Evolutionary conservation across 1,140 invertebrate species (phyloP).

Genomic region (Drosophila littoralis): DNA sequence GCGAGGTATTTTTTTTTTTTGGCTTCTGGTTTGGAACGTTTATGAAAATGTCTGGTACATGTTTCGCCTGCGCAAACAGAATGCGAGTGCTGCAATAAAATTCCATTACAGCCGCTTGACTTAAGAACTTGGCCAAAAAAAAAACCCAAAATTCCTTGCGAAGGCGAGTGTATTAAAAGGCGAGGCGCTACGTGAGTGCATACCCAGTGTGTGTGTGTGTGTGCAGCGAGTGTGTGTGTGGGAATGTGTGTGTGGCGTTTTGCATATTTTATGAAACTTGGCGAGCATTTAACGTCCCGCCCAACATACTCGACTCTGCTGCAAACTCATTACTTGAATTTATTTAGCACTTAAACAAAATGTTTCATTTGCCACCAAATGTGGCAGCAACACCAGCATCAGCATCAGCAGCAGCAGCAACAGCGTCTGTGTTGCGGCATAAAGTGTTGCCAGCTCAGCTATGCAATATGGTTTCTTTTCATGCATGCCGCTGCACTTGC

Average conservation of each 20-base stretch:
- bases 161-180: constrained; percentile 75
- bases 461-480: neutral
- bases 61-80: constrained; percentile 77
- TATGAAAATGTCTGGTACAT: constrained; percentile 80
- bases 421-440: neutral
- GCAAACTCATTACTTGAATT: constrained; percentile 81
- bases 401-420: neutral
- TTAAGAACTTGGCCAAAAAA: constrained; percentile 74
- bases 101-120: constrained; percentile 75
- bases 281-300: constrained; percentile 69
- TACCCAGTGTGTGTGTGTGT: neutral
- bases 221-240: constrained; percentile 10
- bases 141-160: neutral
- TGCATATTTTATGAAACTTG: constrained; percentile 82
- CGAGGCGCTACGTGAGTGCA: constrained; percentile 66
- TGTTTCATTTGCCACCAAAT: constrained; percentile 68
- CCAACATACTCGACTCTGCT: constrained; percentile 40
- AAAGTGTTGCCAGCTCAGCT: constrained; percentile 1
- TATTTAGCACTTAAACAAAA: constrained; percentile 83
- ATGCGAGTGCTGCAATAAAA: constrained; percentile 78
- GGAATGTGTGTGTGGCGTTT: constrained; percentile 48
- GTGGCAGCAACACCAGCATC: neutral
- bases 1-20: constrained; percentile 3
- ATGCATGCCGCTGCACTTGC: neutral
- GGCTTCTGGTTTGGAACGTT: constrained; percentile 51